Evolutionary conservation across 2,888 invertebrate genomes (phyloP).

Genomic region (Timandra comae): DNA sequence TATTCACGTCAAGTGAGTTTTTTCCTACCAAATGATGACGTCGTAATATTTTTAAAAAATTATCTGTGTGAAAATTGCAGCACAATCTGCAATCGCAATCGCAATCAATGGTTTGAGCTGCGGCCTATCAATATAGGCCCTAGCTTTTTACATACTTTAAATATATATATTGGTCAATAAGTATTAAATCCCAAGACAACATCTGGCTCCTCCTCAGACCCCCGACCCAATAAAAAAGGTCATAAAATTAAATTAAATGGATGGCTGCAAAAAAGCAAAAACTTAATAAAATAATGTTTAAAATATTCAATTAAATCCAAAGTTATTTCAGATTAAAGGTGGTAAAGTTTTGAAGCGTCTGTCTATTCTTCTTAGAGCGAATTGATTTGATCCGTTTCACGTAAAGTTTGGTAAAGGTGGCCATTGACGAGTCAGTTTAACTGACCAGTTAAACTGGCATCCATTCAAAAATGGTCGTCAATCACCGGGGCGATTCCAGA

Average conservation of each 20-base stretch:
- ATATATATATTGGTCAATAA: background rate
- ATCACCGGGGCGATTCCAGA: no score
- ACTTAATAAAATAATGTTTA: no score
- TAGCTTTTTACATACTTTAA: no score
- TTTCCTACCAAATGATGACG: background rate
- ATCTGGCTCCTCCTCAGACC: background rate
- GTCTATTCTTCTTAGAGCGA: constrained; percentile 58
- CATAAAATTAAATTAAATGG: constrained; percentile 35
- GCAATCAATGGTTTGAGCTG: no score
- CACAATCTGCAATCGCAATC: no score
- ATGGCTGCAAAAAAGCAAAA: no score
- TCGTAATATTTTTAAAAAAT: no score
- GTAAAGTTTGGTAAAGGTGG: constrained; percentile 46
- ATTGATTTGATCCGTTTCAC: constrained; percentile 64
- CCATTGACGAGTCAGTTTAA: no score
- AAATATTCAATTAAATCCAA: constrained; percentile 9
- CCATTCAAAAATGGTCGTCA: no score
- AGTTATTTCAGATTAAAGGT: constrained; percentile 35
- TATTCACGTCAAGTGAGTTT: background rate
- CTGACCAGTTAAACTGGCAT: no score
- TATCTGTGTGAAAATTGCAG: no score
- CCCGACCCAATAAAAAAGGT: constrained; percentile 7
- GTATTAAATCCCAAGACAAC: background rate
- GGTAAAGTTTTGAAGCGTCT: constrained; percentile 47
- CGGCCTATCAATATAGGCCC: no score